Base-by-base conservation (phyloP, 2,888 invertebrate genomes). In the Hermaeophaga mercurialis region DNA sequence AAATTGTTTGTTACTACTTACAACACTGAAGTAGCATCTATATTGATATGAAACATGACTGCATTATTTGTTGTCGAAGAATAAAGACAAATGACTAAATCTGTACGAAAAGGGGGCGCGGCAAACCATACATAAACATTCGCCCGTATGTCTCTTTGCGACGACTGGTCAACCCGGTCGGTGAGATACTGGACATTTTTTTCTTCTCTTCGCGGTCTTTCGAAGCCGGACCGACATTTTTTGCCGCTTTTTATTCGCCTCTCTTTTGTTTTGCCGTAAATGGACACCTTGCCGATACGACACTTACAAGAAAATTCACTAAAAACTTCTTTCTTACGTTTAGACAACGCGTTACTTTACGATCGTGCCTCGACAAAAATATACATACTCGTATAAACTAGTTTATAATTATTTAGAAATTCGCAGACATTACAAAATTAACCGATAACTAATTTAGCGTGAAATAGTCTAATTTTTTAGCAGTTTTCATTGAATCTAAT, bases 231-330 rank as follows among this genome's bases (percentile, higher is more conserved):
- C 44, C 19, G 17, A 24, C 34, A 31, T 15, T 7, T 24, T 33
- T 6, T 11, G 49, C 39, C 34, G n/a, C 34, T 52, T 44, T 50
- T 52, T 52, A 19, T 24, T 18, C 43, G 44, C 28, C 8, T 26
- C 14, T 44, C 45, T 45, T 38, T 53, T 38, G 45, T 53, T 53
- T 24, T 11, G 12, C 44, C 12, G 28, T 50, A 45, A 36, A 53
- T 45, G 53, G 44, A 36, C 19, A 45, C 36, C 38, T 52, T 8
- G 14, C n/a, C 43, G 53, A 53, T 53, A 53, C 24, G 36, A 45
- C 14, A 9, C 12, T 36, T 49, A 55, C 55, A 55, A 55, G 55
- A 48, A 49, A 49, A 55, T 44, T 43, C 55, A 55, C 48, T 55
- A 55, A 55, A 55, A 55, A 48, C 41, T 49, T 49, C 44, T 41